These are phyloP conservation scores for Homalodisca vitripennis DNA, from an alignment of 1,140 invertebrate genomes.

Conservation along the genomic window DNA sequence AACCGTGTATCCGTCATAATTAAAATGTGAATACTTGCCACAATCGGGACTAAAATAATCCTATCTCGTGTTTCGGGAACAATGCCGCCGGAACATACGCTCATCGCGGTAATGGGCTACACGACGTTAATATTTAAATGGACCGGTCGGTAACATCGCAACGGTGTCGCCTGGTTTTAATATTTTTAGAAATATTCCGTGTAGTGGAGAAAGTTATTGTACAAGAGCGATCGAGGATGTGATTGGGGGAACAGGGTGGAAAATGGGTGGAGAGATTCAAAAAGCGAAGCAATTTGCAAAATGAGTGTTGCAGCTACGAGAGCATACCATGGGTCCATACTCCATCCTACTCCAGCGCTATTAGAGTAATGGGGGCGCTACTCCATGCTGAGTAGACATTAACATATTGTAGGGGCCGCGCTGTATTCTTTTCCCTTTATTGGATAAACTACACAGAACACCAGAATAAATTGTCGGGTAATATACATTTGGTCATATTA, in stretches of 20 bases:
- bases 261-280: conserved; percentile 1
- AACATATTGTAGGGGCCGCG: too few species aligned
- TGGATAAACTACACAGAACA: too few species aligned
- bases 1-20: too few species aligned
- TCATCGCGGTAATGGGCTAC: not conserved
- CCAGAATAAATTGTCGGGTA: too few species aligned
- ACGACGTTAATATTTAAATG: conserved; percentile 12
- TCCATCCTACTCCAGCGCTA: too few species aligned
- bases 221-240: conserved; percentile 9
- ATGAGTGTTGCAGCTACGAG: conserved; percentile 11
- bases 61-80: not conserved
- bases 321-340: too few species aligned
- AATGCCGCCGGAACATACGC: not conserved
- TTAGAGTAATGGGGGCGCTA: too few species aligned
- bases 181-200: conserved; percentile 7
- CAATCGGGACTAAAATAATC: too few species aligned
- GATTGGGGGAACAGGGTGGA: conserved; percentile 10
- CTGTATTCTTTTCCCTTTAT: too few species aligned
- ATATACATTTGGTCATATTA: too few species aligned
- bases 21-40: too few species aligned
- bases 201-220: not conserved
- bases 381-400: too few species aligned
- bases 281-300: conserved; percentile 15
- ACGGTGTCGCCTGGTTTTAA: not conserved
- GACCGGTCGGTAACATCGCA: not conserved